phyloP scores from a whole-genome alignment of 2,113 vertebrate species.

The Octodon degus region DNA sequence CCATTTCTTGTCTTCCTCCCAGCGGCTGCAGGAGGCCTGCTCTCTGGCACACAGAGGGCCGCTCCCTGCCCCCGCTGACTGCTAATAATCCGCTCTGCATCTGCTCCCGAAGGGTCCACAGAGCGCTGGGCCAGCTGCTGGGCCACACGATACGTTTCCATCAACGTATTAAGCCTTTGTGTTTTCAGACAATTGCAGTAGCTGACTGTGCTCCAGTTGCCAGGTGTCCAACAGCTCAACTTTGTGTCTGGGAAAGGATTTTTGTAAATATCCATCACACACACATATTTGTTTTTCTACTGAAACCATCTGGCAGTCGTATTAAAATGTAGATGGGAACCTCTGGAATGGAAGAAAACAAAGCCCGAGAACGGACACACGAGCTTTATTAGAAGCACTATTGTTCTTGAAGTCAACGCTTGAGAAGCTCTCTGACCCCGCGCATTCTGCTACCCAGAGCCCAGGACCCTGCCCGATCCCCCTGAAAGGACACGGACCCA shows the following conservation, averaged over 20 bases:
- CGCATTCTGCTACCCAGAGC: background rate
- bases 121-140: background rate
- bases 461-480: background rate
- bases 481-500: fast-evolving
- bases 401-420: background rate
- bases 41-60: background rate
- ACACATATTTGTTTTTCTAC: background rate
- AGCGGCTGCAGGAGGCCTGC: background rate
- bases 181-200: background rate
- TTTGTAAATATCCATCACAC: background rate
- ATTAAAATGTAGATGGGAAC: background rate
- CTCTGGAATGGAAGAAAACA: background rate
- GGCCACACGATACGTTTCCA: background rate
- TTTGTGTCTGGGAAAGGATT: background rate
- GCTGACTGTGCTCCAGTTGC: background rate
- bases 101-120: background rate
- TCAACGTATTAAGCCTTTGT: background rate
- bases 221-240: background rate
- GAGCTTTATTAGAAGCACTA: conserved; percentile 51
- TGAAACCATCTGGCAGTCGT: background rate
- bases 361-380: background rate
- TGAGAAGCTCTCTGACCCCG: background rate
- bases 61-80: background rate
- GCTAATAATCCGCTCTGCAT: background rate
- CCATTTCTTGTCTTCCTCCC: background rate